Percentiles rank a stretch among this genome's conserved stretches.
Conservation (phyloP, 2,113 vertebrate genomes). For the Misgurnus anguillicaudatus region DNA sequence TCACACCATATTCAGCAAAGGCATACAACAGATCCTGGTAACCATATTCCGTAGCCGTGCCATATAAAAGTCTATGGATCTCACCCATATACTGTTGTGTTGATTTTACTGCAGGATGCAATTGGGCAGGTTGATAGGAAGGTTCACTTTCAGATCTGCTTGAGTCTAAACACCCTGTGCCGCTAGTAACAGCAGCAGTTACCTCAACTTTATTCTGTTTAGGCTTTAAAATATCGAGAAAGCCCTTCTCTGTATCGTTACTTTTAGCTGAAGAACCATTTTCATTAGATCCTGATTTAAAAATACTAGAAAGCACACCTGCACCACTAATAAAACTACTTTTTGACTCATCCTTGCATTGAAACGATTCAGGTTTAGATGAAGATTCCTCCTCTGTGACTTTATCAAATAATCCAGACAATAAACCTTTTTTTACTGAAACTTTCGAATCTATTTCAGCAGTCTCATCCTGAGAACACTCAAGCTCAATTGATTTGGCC, state of each 20-base stretch:
- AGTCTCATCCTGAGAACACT: conserved; percentile 56
- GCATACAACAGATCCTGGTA: conserved; percentile 75
- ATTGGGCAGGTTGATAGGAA: conserved; percentile 2
- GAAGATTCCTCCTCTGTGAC: conserved; percentile 68
- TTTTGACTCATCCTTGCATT: conserved; percentile 60
- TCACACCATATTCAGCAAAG: conserved; percentile 73
- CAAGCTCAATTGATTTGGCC: conserved; percentile 67
- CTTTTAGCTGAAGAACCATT: conserved; percentile 59
- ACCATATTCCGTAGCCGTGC: conserved; percentile 70
- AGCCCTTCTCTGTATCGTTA: conserved; percentile 61
- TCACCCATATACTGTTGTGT: conserved; percentile 71
- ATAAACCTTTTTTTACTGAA: conserved; percentile 67
- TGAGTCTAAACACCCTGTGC: conserved; percentile 12
- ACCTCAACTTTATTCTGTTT: conserved; percentile 56
- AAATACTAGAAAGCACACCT: conserved; percentile 79
- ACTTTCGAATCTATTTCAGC: conserved; percentile 62
- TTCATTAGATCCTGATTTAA: conserved; percentile 73
- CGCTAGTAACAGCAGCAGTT: not conserved
- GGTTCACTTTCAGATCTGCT: conserved; percentile 16
- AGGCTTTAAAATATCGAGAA: conserved; percentile 44
- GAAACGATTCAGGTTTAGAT: conserved; percentile 55
- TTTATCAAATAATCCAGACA: conserved; percentile 76
- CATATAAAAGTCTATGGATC: conserved; percentile 72
- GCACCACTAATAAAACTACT: conserved; percentile 52
- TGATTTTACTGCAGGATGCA: conserved; percentile 61